phyloP scores from a whole-genome alignment of 2,797 vertebrate species.

The Myotis vivesi region DNA sequence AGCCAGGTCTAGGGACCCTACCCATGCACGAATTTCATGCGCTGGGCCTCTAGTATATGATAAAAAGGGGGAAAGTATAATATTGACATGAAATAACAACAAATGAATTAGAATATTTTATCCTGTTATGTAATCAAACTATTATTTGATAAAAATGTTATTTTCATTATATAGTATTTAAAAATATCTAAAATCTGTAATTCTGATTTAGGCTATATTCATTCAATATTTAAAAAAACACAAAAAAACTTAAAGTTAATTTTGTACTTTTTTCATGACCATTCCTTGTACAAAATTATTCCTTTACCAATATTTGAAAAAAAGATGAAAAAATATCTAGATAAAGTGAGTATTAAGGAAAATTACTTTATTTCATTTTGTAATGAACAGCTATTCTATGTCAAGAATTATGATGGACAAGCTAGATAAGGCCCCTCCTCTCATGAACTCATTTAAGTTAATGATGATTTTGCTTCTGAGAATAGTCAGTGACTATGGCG shows the following conservation, averaged over 20 bases:
- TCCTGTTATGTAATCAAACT: not conserved
- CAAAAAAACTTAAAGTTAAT: not conserved
- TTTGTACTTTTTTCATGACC: slow-evolving; percentile 1
- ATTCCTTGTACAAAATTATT: slow-evolving; percentile 41
- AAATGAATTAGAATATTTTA: not conserved
- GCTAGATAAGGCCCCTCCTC: slow-evolving; percentile 39
- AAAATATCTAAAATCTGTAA: slow-evolving; percentile 56
- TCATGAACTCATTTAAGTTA: slow-evolving; percentile 51
- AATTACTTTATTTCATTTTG: slow-evolving; percentile 36
- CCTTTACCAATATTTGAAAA: slow-evolving; percentile 46
- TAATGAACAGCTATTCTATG: slow-evolving; percentile 41
- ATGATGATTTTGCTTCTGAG: slow-evolving; percentile 54
- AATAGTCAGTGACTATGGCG: slow-evolving; percentile 53
- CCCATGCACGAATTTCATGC: too few relatives aligned
- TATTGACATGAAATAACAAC: not conserved
- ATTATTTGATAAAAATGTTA: slow-evolving; percentile 29
- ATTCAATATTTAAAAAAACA: not conserved
- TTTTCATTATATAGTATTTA: slow-evolving; percentile 9
- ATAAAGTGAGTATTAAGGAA: slow-evolving; percentile 51
- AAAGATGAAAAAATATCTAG: slow-evolving; percentile 26
- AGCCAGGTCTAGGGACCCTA: too few relatives aligned
- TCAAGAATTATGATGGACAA: slow-evolving; percentile 46
- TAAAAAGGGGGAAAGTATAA: not conserved
- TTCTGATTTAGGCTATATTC: slow-evolving; percentile 24
- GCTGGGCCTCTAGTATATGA: not conserved